Base-by-base conservation (phyloP, 2,113 vertebrate genomes). In the Chionodraco myersi region DNA sequence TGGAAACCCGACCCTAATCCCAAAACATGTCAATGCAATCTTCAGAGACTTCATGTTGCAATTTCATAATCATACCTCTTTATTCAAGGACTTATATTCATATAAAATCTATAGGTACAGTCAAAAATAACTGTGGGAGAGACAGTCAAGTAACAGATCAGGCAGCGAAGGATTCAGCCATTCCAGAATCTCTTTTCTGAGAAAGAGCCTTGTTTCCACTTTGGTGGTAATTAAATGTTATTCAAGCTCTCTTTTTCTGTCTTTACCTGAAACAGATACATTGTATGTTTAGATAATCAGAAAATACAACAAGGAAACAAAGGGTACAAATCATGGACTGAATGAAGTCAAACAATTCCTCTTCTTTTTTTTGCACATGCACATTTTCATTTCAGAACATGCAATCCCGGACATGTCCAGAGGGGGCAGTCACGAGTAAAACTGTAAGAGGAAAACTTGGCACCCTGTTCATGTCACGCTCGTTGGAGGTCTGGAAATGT, bases 51-150 rank as follows among this genome's bases (percentile, higher is more conserved):
- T n/a, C 34, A 56, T 54, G 18, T 7, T 62, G 41, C 18, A 64
- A 80, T 87, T 87, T 87, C 87, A 88, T 93, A 83, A 88, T 89
- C 78, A 89, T 93, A 90, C 87, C 65, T 93, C 84, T 94, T 95
- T 97, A 96, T 97, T 96, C 94, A 96, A 96, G 95, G 95, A 97
- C 95, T 95, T 95, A 95, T 96, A 95, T 95, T 97, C 94, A 96
- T 98, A 98, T 96, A 97, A 97, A 97, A 97, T 94, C 93, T 95
- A 94, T 96, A 94, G 95, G 93, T 97, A 95, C 94, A 96, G 96
- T 97, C 96, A 92, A 97, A 96, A 96, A 96, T 96, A 96, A 97
- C 90, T 93, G 94, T 88, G 93, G 95, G 95, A 94, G 95, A 93
- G 93, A 96, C 95, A 96, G 96, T 95, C 93, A 95, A 95, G 95